These are phyloP conservation scores for Microtus richardsoni DNA, from an alignment of 2,113 vertebrate genomes.

Conservation along the genomic window DNA sequence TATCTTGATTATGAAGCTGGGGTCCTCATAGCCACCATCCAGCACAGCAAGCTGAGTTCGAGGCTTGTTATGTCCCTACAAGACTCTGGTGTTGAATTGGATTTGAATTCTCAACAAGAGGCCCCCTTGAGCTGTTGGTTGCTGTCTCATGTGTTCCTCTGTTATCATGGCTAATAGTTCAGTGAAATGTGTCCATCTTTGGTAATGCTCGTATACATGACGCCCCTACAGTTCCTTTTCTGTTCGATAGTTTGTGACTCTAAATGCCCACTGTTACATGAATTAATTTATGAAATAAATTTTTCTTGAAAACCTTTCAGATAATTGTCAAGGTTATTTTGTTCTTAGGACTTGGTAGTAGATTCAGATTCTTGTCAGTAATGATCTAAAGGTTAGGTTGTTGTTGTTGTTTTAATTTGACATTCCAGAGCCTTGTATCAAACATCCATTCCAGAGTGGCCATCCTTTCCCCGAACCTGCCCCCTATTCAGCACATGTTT, in stretches of 20 bases:
- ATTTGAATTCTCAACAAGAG: conserved; percentile 74
- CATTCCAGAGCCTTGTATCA: not conserved
- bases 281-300: conserved; percentile 91
- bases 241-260: conserved; percentile 84
- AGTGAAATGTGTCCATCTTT: conserved; percentile 82
- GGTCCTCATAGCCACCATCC: not conserved
- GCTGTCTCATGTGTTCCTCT: conserved; percentile 79
- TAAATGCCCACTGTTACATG: conserved; percentile 82
- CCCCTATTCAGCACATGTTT: not conserved
- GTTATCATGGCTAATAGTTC: conserved; percentile 82
- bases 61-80: conserved; percentile 64
- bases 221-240: conserved; percentile 82
- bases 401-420: not conserved
- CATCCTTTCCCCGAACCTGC: not conserved
- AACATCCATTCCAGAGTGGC: not conserved
- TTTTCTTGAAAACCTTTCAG: conserved; percentile 81
- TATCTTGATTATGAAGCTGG: conserved; percentile 19
- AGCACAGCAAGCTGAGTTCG: conserved; percentile 13
- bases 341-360: not conserved
- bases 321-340: conserved; percentile 54
- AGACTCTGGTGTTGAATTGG: conserved; percentile 68
- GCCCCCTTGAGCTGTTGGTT: conserved; percentile 76
- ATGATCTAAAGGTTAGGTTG: not conserved
- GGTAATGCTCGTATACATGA: conserved; percentile 81
- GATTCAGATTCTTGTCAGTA: not conserved